Conservation (phyloP, 2,113 vertebrate genomes). For the Naja naja region DNA sequence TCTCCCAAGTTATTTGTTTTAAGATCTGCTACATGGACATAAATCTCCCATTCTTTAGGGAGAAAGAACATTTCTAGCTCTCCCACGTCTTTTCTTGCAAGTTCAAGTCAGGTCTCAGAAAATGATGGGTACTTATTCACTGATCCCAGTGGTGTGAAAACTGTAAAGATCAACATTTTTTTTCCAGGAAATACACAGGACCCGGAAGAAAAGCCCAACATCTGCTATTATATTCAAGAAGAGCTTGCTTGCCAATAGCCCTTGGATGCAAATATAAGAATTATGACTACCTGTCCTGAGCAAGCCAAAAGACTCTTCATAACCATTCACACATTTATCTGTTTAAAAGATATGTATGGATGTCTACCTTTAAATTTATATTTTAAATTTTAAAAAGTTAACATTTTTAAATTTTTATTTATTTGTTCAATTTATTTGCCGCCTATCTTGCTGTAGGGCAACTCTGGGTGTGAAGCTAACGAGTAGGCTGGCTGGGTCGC, state of each 20-base stretch:
- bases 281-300: neutral
- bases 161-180: neutral
- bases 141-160: neutral
- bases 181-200: neutral
- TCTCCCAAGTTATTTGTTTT: neutral
- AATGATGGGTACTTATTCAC: neutral
- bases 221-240: neutral
- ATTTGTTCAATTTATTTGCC: no score
- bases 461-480: no score
- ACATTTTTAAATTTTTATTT: no score
- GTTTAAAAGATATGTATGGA: neutral
- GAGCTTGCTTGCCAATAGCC: neutral
- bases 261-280: neutral
- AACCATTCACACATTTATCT: neutral
- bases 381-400: no score
- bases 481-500: no score
- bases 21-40: neutral
- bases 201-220: neutral
- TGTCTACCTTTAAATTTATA: neutral
- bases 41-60: neutral
- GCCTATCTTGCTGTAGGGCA: no score
- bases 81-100: neutral
- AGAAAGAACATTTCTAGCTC: neutral
- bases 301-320: neutral
- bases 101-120: neutral